Evolutionary conservation across 1,140 invertebrate genomes (phyloP).

Genomic region (Magallana angulata): DNA sequence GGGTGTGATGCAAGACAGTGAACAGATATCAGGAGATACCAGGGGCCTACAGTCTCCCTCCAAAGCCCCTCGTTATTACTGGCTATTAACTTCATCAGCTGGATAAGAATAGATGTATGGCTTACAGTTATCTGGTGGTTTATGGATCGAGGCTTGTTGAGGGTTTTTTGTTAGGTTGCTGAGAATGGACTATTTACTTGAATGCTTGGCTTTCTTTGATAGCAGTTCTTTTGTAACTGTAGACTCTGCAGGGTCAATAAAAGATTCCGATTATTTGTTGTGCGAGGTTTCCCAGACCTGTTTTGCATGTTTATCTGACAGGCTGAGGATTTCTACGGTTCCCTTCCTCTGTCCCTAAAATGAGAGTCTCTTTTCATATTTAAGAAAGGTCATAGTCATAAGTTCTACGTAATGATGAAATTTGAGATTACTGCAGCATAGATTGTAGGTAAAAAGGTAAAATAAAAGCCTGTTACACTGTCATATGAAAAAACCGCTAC

Average conservation of each 20-base stretch:
- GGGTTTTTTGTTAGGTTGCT: background rate
- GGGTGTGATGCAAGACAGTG: conserved; percentile 8
- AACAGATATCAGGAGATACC: background rate
- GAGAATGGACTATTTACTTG: background rate
- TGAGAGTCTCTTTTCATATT: background rate
- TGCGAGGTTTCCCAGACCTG: background rate
- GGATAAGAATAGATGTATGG: conserved; percentile 5
- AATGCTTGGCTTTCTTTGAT: background rate
- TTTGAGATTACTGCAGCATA: no score
- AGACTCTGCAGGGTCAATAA: background rate
- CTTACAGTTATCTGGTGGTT: background rate
- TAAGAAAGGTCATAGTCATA: background rate
- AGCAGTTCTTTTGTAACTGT: background rate
- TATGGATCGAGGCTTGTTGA: background rate
- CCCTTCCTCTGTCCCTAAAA: background rate
- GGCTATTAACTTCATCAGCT: background rate
- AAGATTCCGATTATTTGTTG: background rate
- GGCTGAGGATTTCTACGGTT: background rate
- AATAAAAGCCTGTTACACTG: no score
- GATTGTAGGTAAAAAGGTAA: no score
- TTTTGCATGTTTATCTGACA: background rate
- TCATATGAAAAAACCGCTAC: no score
- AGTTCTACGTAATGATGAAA: no score
- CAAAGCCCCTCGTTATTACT: background rate
- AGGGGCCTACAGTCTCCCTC: background rate